Evolutionary conservation across 1,140 invertebrate genomes (phyloP).

Genomic region (Oppia nitens): DNA sequence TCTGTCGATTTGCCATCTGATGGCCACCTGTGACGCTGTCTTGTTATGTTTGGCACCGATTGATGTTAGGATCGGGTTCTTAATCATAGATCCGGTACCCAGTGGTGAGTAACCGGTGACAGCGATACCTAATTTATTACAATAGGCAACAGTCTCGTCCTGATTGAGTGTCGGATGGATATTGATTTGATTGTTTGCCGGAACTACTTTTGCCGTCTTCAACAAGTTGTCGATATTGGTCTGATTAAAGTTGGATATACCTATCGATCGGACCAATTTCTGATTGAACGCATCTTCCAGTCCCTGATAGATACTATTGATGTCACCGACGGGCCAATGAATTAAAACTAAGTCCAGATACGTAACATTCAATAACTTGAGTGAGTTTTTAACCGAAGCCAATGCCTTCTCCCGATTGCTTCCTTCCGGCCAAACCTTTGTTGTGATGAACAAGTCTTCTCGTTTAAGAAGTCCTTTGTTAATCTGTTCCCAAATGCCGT

Average conservation of each 20-base stretch:
- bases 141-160: neutral
- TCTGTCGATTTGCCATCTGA: slow-evolving; percentile 47
- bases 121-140: neutral
- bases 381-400: slow-evolving; percentile 41
- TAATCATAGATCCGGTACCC: slow-evolving; percentile 34
- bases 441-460: slow-evolving; percentile 56
- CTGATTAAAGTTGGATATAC: slow-evolving; percentile 64
- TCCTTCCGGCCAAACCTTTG: slow-evolving; percentile 51
- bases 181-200: slow-evolving; percentile 50
- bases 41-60: slow-evolving; percentile 40
- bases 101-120: slow-evolving; percentile 22
- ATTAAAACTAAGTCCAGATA: slow-evolving; percentile 72
- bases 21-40: slow-evolving; percentile 43
- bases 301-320: slow-evolving; percentile 46
- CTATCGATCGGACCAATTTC: slow-evolving; percentile 45
- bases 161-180: neutral
- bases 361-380: slow-evolving; percentile 43
- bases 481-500: slow-evolving; percentile 45
- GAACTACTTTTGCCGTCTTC: slow-evolving; percentile 38
- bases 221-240: slow-evolving; percentile 51
- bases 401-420: slow-evolving; percentile 41
- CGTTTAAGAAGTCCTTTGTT: slow-evolving; percentile 40
- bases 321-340: slow-evolving; percentile 49
- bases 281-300: slow-evolving; percentile 43
- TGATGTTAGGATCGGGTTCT: slow-evolving; percentile 37